Base-by-base conservation (phyloP, 2,888 invertebrate species). In the Pharmacophagus antenor region DNA sequence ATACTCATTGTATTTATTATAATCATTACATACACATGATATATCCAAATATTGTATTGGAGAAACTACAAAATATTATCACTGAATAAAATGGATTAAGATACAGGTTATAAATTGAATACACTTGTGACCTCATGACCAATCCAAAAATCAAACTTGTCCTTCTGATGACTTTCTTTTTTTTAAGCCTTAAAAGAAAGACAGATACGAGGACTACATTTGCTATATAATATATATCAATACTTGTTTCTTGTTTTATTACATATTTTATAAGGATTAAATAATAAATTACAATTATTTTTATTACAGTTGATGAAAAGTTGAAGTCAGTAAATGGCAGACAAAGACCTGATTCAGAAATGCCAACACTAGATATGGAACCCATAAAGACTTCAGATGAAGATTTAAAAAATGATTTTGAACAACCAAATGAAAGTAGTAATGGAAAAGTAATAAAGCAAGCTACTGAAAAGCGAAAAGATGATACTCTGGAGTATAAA, bases 121-220 rank as follows among this genome's bases (percentile, higher is more conserved):
- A 42, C 63, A 62, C 57, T 67, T 77, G 71, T 68, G 68, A 69
- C 73, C 72, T 71, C 74, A 71, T 70, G 53, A 55, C 61, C 44
- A 75, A 76, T 79, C 79, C 79, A 71, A 44, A 74, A 7, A 37
- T 71, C 48, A 49, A 74, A 63, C 8, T 21, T 56, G 77, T 73
- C 86, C 84, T 87, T 80, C 62, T 84, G 89, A 88, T 88, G 89
- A 90, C 88, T 88, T 84, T 86, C 86, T 85, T 84, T 82, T 75
- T 60, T 77, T 72, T 8, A 67, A 89, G 88, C 66, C 68, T 82
- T 78, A 61, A 79, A 83, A 83, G 87, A 83, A 76, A 80, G 88
- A 90, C 89, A 90, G 89, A 86, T 90, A 88, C 82, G 84, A 85
- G 82, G 87, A 69, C 73, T 62, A 88, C 85, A 84, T 61, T 22